Evolutionary conservation across 2,888 invertebrate genomes (phyloP).

Genomic region (Tricholauxania praeusta): DNA sequence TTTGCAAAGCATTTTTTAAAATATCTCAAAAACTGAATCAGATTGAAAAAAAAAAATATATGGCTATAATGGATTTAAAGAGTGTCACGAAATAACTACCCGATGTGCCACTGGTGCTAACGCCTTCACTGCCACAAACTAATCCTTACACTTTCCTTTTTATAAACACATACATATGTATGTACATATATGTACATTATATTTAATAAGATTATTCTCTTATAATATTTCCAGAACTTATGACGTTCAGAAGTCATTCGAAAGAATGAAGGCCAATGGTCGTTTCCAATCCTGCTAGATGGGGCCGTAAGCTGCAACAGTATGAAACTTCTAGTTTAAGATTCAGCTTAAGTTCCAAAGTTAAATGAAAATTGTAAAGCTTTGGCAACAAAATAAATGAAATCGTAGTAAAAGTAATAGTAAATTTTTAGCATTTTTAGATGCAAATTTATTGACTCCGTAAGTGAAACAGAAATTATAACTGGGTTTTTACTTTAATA

Average conservation of each 20-base stretch:
- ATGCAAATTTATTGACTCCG: background rate
- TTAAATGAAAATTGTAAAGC: conserved; percentile 33
- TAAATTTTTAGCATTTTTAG: background rate
- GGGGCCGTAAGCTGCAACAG: background rate
- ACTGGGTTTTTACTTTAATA: no score
- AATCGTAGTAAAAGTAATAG: background rate
- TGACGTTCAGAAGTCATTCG: conserved; percentile 66
- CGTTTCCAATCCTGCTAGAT: conserved; percentile 67
- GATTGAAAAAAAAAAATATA: no score
- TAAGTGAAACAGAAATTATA: no score
- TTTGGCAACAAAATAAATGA: conserved; percentile 5
- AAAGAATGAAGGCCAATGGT: conserved; percentile 66
- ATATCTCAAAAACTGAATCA: no score
- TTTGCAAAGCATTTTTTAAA: no score
- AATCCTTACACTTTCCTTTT: no score
- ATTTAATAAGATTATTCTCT: background rate
- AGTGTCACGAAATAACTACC: no score
- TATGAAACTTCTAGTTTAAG: conserved; percentile 30
- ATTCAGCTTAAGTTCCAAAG: conserved; percentile 38
- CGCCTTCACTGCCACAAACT: no score
- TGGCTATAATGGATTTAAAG: rapidly evolving
- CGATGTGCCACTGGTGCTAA: no score
- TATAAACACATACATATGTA: background rate
- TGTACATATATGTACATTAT: no score
- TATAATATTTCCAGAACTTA: conserved; percentile 57